A percentile compares a stretch with the other conserved stretches of the same genome.
Evolutionary conservation across 2,797 vertebrate genomes (phyloP).

Genomic region (Cirrhinus molitorella): DNA sequence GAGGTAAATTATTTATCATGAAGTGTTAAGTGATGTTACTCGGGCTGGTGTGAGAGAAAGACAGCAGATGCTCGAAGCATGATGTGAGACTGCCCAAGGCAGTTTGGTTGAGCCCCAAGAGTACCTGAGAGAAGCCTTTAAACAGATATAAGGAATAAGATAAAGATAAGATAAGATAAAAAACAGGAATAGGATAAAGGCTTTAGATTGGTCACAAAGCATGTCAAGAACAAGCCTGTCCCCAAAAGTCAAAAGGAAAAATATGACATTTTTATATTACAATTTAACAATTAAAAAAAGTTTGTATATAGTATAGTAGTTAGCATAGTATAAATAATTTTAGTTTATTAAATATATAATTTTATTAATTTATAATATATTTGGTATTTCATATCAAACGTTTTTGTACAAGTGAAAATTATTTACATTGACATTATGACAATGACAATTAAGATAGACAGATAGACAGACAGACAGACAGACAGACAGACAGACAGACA

Average conservation of each 20-base stretch:
- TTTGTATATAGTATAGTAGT: too few species aligned
- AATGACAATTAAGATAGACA: background rate
- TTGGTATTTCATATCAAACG: background rate
- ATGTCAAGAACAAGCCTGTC: background rate
- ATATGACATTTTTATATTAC: too few species aligned
- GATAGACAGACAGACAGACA: background rate
- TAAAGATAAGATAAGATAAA: too few species aligned
- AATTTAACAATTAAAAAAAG: too few species aligned
- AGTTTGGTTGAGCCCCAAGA: constrained; percentile 7
- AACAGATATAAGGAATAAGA: too few species aligned
- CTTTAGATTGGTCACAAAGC: background rate
- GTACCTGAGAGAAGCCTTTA: constrained; percentile 6
- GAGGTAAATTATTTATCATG: constrained; percentile 76
- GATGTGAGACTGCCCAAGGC: constrained; percentile 14
- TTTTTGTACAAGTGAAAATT: background rate
- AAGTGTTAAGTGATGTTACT: constrained; percentile 72
- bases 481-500: background rate
- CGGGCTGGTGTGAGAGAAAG: constrained; percentile 48
- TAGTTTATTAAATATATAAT: too few species aligned
- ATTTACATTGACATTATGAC: background rate
- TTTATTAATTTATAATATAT: background rate
- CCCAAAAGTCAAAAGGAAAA: too few species aligned
- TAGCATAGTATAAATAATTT: too few species aligned
- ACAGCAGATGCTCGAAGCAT: constrained; percentile 11
- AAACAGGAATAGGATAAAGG: too few species aligned